phyloP scores from a whole-genome alignment of 92 coral and sea anemone species.

The Phenganax stokvisi region DNA sequence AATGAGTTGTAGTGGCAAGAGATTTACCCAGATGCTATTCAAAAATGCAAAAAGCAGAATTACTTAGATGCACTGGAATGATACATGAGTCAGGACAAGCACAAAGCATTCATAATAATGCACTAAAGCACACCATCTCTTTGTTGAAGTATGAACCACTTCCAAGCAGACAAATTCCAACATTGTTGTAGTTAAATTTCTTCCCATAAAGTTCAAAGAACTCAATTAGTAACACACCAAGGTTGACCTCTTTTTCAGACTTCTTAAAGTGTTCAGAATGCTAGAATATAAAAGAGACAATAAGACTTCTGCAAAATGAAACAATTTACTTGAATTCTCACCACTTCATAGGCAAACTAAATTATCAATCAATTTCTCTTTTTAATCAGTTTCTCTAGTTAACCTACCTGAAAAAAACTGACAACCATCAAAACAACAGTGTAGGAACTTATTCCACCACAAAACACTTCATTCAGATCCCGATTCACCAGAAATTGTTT shows the following conservation, averaged over 20 bases:
- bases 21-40: slow-evolving; percentile 14
- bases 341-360: too few relatives aligned
- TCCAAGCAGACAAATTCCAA: slow-evolving; percentile 73
- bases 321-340: neutral
- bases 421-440: slow-evolving; percentile 83
- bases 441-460: slow-evolving; percentile 94
- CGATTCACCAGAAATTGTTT: slow-evolving; percentile 90
- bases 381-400: too few relatives aligned
- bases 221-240: slow-evolving; percentile 88
- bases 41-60: neutral
- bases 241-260: slow-evolving; percentile 47
- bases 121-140: slow-evolving; percentile 57
- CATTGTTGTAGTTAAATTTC: slow-evolving; percentile 72
- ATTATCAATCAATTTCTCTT: too few relatives aligned
- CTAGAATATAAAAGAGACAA: slow-evolving; percentile 38
- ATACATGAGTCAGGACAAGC: neutral
- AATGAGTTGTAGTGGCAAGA: slow-evolving; percentile 46
- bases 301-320: neutral
- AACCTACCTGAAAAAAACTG: slow-evolving; percentile 83
- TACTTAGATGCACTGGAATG: too few relatives aligned
- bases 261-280: slow-evolving; percentile 59
- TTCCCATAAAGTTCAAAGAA: slow-evolving; percentile 92
- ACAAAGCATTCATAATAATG: neutral
- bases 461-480: slow-evolving; percentile 89
- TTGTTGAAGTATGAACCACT: slow-evolving; percentile 92